Evolutionary conservation across 2,797 vertebrate genomes (phyloP).

Genomic region (Geotrypetes seraphini): DNA sequence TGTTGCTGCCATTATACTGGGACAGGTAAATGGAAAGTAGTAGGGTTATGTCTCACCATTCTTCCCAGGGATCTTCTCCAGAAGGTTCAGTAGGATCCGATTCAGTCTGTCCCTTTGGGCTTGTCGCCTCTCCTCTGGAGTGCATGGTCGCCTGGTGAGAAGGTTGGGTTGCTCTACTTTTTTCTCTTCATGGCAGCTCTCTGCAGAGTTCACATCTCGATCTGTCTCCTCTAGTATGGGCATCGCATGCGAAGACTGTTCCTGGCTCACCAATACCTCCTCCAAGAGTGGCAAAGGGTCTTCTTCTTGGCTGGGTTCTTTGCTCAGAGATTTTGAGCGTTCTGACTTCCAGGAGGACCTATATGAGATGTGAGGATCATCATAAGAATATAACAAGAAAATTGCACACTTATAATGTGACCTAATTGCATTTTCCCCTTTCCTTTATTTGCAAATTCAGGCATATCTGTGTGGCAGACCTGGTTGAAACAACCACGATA

Average conservation of each 20-base stretch:
- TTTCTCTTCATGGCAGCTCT: conserved; percentile 43
- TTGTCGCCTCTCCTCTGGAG: conserved; percentile 67
- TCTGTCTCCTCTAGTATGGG: conserved; percentile 47
- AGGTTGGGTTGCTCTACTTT: conserved; percentile 27
- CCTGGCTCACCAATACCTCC: conserved; percentile 45
- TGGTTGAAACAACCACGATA: too few species aligned
- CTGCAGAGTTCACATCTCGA: conserved; percentile 28
- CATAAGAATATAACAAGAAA: neutral
- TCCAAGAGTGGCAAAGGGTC: conserved; percentile 64
- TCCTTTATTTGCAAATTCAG: too few species aligned
- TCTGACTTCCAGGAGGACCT: conserved; percentile 93
- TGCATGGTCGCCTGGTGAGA: conserved; percentile 37
- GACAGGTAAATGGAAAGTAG: too few species aligned
- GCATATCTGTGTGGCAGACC: too few species aligned
- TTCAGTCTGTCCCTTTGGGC: conserved; percentile 82
- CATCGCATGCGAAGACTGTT: conserved; percentile 49
- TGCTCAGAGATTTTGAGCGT: conserved; percentile 65
- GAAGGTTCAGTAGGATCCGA: conserved; percentile 81
- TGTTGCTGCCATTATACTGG: too few species aligned
- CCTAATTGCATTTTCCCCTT: too few species aligned
- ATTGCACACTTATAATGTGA: too few species aligned
- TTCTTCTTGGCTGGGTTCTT: conserved; percentile 65
- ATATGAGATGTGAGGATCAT: neutral
- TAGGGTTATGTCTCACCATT: too few species aligned
- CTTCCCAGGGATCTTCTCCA: conserved; percentile 88